Evolutionary conservation across 2,797 vertebrate genomes (phyloP).

Genomic region (Danio kyathit): DNA sequence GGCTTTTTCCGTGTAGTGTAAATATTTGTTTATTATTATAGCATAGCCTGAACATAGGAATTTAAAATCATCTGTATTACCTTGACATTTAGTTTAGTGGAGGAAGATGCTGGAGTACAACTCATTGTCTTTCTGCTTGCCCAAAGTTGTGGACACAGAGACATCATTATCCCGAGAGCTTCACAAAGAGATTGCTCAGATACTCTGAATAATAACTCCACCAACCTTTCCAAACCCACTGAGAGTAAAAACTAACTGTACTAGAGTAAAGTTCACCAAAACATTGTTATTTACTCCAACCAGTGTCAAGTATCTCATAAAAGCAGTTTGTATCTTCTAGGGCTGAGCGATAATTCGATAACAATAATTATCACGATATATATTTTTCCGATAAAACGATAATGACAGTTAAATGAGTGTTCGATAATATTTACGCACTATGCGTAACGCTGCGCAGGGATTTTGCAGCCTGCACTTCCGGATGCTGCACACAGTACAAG

Average conservation of each 20-base stretch:
- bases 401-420: too few relatives aligned
- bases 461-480: too few relatives aligned
- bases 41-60: background rate
- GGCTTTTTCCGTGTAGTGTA: too few relatives aligned
- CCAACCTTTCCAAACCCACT: conserved; percentile 21
- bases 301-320: background rate
- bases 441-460: too few relatives aligned
- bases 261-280: background rate
- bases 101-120: background rate
- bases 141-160: conserved; percentile 8
- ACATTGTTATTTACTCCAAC: background rate
- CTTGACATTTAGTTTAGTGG: conserved; percentile 7
- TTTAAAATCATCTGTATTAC: background rate
- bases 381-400: too few relatives aligned
- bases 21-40: too few relatives aligned
- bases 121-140: background rate
- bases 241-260: background rate
- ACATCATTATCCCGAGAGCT: conserved; percentile 6
- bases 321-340: background rate
- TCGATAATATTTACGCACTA: too few relatives aligned
- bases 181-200: conserved; percentile 18
- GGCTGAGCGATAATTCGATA: too few relatives aligned
- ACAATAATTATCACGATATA: too few relatives aligned
- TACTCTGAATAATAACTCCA: conserved; percentile 8
- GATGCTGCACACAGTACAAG: too few relatives aligned